These are phyloP conservation scores for Lobophora halterata DNA, from an alignment of 2,888 invertebrate genomes.

Conservation along the genomic window DNA sequence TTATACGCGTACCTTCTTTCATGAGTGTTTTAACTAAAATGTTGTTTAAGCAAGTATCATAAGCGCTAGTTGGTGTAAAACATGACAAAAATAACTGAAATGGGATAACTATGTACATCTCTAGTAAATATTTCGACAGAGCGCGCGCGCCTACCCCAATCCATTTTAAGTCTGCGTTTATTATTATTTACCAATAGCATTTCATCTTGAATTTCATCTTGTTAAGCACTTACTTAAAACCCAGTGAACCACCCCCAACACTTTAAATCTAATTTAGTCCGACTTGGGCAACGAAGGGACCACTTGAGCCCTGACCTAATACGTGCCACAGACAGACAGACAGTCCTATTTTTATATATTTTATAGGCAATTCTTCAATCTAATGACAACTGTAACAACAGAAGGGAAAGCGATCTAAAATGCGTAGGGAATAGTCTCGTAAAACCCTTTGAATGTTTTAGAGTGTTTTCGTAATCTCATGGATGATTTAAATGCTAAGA, in stretches of 20 bases:
- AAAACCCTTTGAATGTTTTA: slow-evolving; percentile 18
- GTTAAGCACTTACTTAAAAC: no score
- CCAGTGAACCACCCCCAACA: slow-evolving; percentile 26
- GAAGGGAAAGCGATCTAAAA: slow-evolving; percentile 17
- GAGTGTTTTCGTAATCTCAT: slow-evolving; percentile 19
- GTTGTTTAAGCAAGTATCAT: no score
- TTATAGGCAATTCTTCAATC: slow-evolving; percentile 31
- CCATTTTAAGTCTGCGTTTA: no score
- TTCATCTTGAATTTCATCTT: no score
- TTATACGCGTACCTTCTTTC: no score
- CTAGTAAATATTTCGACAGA: no score
- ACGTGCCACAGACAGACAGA: slow-evolving; percentile 21
- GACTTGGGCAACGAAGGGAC: slow-evolving; percentile 13
- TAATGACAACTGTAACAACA: slow-evolving; percentile 34
- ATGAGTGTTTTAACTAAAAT: no score
- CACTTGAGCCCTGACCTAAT: slow-evolving; percentile 32
- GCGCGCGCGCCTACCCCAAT: no score
- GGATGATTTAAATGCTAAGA: slow-evolving; percentile 15
- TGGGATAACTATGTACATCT: no score
- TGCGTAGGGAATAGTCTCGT: slow-evolving; percentile 18
- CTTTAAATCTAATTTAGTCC: slow-evolving; percentile 28
- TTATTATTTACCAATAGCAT: no score
- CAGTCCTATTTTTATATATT: slow-evolving; percentile 30
- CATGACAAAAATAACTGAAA: no score
- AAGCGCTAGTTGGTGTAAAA: no score